Evolutionary conservation across 2,888 invertebrate genomes (phyloP), one percentile per base, ranked within the genome.

Genomic region (Cynaeus angustus): DNA sequence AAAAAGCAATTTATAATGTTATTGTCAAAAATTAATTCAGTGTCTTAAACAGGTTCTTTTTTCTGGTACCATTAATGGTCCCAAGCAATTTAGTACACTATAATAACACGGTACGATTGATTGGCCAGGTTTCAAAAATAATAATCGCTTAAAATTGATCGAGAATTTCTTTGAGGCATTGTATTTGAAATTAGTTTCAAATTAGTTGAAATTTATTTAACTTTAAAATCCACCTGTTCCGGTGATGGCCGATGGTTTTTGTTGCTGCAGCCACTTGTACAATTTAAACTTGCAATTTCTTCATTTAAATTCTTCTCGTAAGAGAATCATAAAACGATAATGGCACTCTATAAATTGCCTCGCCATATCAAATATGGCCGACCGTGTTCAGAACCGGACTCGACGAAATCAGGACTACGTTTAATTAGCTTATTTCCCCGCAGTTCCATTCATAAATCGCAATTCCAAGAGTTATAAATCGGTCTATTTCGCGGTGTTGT

Each of bases 51-150:
- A 72, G 76, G 75, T 75, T 73, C 71, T 74, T 76, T 78, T 77
- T 78, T 76, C 67, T 72, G 72, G 73, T 78, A 72, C 72, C 75
- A 77, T 78, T 79, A 79, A 78, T 73, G 77, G 77, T 75, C 72
- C 71, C 73, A 71, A 65, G 72, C 77, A 74, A 74, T 79, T 77
- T 79, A 77, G 78, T 80, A 78, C 79, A 74, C 76, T 75, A 76
- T 81, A 81, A 81, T 81, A 81, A 81, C 75, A 81, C 73, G 79
- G 78, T 80, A 74, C 76, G 76, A 78, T 80, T 79, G 81, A 81
- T 81, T 80, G 81, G 78, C 73, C 76, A 76, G 77, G 69, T 78
- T 76, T 78, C 77, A 75, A 79, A 81, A 78, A 80, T 80, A 76
- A 79, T 81, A 80, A 80, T 80, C 79, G 78, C 67, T 71, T 67